Conservation (phyloP, 2,797 vertebrate genomes). For the Muraenolepis orangiensis region DNA sequence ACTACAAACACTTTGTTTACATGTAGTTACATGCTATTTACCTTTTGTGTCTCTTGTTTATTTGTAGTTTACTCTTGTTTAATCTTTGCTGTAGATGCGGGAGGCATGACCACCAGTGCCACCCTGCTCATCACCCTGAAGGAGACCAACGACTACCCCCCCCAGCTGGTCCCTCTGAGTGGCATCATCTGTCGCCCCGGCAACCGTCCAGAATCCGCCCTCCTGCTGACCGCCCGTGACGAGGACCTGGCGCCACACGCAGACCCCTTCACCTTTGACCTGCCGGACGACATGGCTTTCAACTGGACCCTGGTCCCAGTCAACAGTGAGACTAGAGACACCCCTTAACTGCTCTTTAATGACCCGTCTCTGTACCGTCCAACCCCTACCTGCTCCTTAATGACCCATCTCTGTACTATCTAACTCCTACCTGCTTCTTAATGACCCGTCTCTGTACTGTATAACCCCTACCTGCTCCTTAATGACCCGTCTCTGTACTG, state of each 20-base stretch:
- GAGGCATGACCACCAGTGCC: constrained; percentile 75
- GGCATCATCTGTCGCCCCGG: constrained; percentile 75
- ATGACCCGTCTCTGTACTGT: neutral
- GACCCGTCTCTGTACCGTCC: neutral
- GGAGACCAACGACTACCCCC: constrained; percentile 91
- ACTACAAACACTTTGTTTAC: no score
- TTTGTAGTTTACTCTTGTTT: constrained; percentile 13
- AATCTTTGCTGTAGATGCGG: constrained; percentile 64
- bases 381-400: neutral
- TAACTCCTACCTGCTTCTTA: neutral
- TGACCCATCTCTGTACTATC: neutral
- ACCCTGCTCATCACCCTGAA: constrained; percentile 81
- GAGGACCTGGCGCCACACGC: constrained; percentile 84
- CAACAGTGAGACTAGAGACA: constrained; percentile 77
- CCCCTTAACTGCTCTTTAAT: neutral
- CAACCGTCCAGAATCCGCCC: constrained; percentile 41
- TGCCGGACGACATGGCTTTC: constrained; percentile 60
- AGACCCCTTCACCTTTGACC: constrained; percentile 82
- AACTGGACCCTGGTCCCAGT: constrained; percentile 86
- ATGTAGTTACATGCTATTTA: no score
- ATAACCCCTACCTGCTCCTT: neutral
- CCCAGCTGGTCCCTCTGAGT: constrained; percentile 66
- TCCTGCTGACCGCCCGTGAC: constrained; percentile 83
- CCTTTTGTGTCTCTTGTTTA: no score
- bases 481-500: neutral